Evolutionary conservation across 2,797 vertebrate species (phyloP).

Genomic region (Phalanger gymnotis): DNA sequence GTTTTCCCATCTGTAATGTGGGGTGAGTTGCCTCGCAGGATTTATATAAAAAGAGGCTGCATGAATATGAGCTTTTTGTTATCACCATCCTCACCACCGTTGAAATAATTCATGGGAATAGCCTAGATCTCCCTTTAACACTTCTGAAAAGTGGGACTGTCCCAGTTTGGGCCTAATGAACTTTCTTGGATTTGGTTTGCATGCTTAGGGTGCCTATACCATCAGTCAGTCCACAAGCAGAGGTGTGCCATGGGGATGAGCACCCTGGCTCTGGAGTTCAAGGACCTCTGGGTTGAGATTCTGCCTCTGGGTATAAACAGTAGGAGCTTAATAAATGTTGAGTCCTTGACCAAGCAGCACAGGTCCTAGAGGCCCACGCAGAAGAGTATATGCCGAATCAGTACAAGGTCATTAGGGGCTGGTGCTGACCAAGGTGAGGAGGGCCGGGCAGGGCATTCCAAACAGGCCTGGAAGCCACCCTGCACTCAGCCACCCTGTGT

Average conservation of each 20-base stretch:
- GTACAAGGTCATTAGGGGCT: neutral
- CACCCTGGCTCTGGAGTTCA: neutral
- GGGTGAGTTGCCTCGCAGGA: constrained; percentile 49
- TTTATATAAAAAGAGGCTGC: constrained; percentile 26
- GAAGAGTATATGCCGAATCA: neutral
- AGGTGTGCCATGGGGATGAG: neutral
- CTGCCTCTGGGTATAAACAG: neutral
- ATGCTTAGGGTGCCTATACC: neutral
- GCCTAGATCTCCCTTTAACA: neutral
- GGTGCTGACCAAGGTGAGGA: neutral
- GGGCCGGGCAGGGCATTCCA: neutral
- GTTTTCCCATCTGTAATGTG: constrained; percentile 12
- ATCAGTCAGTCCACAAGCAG: neutral
- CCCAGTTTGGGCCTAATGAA: neutral
- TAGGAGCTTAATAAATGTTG: neutral
- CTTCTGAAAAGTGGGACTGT: neutral
- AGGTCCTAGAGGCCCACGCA: too few relatives aligned
- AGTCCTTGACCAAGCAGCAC: too few relatives aligned
- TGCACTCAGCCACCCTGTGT: fast-evolving
- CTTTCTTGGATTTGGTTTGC: neutral
- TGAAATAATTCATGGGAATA: neutral
- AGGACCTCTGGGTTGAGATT: neutral
- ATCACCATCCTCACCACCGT: neutral
- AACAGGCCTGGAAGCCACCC: neutral
- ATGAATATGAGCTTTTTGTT: neutral